phyloP scores from a whole-genome alignment of 2,888 invertebrate genomes.

The Pollenia griseotomentosa region DNA sequence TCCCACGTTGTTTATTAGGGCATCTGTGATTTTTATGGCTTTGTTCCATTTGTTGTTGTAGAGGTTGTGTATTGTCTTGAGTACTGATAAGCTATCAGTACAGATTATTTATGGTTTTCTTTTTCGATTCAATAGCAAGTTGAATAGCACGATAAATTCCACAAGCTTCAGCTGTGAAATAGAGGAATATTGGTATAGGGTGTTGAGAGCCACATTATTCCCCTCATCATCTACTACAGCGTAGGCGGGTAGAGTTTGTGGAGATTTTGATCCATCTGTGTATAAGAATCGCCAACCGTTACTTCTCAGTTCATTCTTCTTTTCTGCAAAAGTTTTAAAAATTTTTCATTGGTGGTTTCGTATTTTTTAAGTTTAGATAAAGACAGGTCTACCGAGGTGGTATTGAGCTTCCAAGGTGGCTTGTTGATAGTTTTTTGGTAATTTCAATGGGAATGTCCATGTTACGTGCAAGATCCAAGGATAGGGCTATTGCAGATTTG shows the following conservation, averaged over 20 bases:
- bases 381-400: background rate
- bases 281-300: constrained; percentile 18
- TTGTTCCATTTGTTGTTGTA: constrained; percentile 17
- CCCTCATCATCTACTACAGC: constrained; percentile 20
- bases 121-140: background rate
- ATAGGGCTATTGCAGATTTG: background rate
- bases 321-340: background rate
- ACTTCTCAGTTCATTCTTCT: background rate
- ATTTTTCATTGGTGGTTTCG: constrained; percentile 7
- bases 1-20: background rate
- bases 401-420: background rate
- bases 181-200: constrained; percentile 1
- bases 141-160: background rate
- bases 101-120: too few relatives aligned
- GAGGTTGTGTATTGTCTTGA: background rate
- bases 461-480: background rate
- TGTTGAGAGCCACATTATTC: background rate
- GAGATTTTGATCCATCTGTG: constrained; percentile 23
- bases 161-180: constrained; percentile 17
- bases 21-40: background rate
- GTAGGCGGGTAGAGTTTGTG: background rate
- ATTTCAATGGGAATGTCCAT: background rate
- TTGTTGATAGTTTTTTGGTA: constrained; percentile 20
- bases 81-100: background rate
- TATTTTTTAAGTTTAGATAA: constrained; percentile 11